Evolutionary conservation across 2,797 vertebrate genomes (phyloP), one percentile per base, ranked within the genome.

Genomic region (Aselliscus stoliczkanus): DNA sequence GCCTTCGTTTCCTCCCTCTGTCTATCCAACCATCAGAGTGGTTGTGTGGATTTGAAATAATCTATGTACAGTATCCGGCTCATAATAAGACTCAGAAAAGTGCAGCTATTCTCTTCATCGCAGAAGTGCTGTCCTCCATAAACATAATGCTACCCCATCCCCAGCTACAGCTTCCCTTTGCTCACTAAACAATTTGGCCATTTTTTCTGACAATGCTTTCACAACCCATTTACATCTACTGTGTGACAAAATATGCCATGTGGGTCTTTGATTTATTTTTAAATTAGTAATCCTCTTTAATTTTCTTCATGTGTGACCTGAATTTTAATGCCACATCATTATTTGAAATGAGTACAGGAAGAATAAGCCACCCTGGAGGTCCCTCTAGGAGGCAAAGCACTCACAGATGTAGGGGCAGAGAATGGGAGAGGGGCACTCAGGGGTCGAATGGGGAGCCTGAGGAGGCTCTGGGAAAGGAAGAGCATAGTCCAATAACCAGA

Each of bases 291-390:
- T 65, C 14, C 20, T 88, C 9, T 29, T 81, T 60, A 31, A 85
- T 88, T 69, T 77, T 14, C 23, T 56, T 67, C 9, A 20, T 29
- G 34, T 27, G 9, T 75, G 69, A 39, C 31, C 31, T 83, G 27
- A 84, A 86, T 82, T 95, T 76, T 75, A 88, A 84, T 64, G 58
- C 42, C 37, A 42, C 23, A 34, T 73, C 12, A 50, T 90, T 79
- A 75, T 34, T 42, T 84, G 70, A 58, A 54, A 83, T 64, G 29
- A 94, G 23, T 17, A 56, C 44, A 29, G 44, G 27, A 65, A 76
- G n/a, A 52, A 70, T 39, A 17, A 84, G 83, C 50, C 31, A 7
- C n/a, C 37, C 37, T 42, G 67, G 60, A 56, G 77, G 31, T 21
- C 52, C 52, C 69, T 44, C 4, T 13, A 67, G 54, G 81, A 58